These are phyloP conservation scores for Euura lappo DNA, from an alignment of 1,140 invertebrate genomes.

Conservation along the genomic window DNA sequence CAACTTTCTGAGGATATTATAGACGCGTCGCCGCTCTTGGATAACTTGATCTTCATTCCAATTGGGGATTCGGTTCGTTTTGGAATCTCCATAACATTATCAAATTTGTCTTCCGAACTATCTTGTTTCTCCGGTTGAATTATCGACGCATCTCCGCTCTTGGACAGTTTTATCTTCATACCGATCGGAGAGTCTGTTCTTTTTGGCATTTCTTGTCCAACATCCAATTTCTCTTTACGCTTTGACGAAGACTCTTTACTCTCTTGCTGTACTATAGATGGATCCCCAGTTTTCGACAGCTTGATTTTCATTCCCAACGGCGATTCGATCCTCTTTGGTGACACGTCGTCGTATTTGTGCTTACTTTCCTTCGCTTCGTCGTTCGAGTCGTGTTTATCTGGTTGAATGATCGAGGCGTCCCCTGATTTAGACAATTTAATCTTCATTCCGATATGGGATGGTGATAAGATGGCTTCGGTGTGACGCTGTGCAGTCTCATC, in stretches of 20 bases:
- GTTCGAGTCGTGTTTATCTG: conserved; percentile 27
- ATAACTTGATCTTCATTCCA: conserved; percentile 43
- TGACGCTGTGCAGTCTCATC: conserved; percentile 49
- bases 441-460: conserved; percentile 54
- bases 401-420: conserved; percentile 53
- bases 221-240: conserved; percentile 34
- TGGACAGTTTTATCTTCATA: conserved; percentile 51
- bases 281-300: conserved; percentile 48
- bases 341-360: conserved; percentile 27
- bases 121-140: conserved; percentile 42
- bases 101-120: conserved; percentile 35
- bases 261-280: conserved; percentile 42
- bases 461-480: conserved; percentile 44
- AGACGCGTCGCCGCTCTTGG: conserved; percentile 40
- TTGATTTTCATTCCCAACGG: conserved; percentile 58
- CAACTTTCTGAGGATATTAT: conserved; percentile 37
- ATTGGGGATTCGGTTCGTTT: conserved; percentile 42
- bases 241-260: conserved; percentile 20
- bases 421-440: conserved; percentile 56
- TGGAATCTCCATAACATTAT: conserved; percentile 22
- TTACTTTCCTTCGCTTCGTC: conserved; percentile 29
- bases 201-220: conserved; percentile 42
- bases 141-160: conserved; percentile 46
- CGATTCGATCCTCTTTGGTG: conserved; percentile 35
- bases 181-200: conserved; percentile 47